Base-by-base conservation (phyloP, 1,140 invertebrate species). In the Drosophila carrolli region DNA sequence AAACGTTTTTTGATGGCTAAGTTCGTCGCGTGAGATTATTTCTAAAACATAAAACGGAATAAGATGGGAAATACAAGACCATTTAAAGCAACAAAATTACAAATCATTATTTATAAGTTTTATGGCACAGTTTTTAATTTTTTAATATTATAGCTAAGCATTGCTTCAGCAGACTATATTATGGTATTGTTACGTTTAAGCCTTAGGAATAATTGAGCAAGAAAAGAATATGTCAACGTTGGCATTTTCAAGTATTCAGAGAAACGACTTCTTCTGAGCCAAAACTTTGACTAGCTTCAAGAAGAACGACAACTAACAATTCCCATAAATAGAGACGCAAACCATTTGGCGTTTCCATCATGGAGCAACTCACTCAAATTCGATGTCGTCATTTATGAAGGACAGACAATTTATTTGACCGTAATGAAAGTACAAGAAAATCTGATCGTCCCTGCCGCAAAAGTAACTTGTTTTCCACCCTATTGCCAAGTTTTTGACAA, bases 341-440 rank as follows among this genome's bases (percentile, higher is more conserved):
- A 62, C 71, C 82, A 86, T 86, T 86, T 86, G 82, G 59, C 78
- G 81, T 81, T 83, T 86, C 67, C 78, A 86, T 86, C 82, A 82
- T 72, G 68, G 54, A 65, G 58, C 71, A 50, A 77, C 56, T 70
- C 48, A 67, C 61, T 61, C 43, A 54, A 40, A 75, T 57, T 46
- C 8, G 10, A 61, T 37, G 27, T 37, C 13, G 6, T 50, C 16
- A 54, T 70, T 37, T 48, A 38, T 23, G 29, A 32, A 70, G 32
- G 38, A 32, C 48, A 46, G 38, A 32, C 48, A 41, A 72, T 61
- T 72, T 68, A 75, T 86, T 81, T 86, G 78, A 62, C 46, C 65
- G 75, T 78, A 78, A 86, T 86, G 66, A 55, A 50, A 81, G 71
- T 81, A 62, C 67, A 62, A 65, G 77, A 57, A 82, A 71, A 66